Evolutionary conservation across 2,113 vertebrate species (phyloP).

Genomic region (Oriolus oriolus): DNA sequence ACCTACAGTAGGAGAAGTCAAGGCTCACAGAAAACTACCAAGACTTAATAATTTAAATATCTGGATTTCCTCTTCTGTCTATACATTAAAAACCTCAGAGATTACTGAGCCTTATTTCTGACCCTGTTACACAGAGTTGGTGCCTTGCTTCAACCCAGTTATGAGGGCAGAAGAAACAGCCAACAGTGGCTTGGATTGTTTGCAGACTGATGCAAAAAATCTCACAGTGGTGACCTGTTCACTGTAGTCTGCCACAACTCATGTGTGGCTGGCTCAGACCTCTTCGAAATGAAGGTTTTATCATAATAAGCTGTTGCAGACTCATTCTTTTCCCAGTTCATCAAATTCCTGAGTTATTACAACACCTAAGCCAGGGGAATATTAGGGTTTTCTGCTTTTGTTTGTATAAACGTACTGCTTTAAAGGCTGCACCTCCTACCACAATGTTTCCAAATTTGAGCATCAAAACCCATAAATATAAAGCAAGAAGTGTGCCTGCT

Average conservation of each 20-base stretch:
- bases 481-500: not conserved
- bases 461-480: not conserved
- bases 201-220: not conserved
- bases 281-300: not conserved
- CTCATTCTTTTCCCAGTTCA: not conserved
- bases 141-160: not conserved
- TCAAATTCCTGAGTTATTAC: not conserved
- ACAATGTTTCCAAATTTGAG: not conserved
- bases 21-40: not conserved
- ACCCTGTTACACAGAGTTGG: not conserved
- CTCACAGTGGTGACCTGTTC: not conserved
- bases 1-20: not conserved
- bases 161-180: not conserved
- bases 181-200: not conserved
- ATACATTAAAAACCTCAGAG: not conserved
- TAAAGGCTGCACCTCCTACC: not conserved
- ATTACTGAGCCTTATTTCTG: not conserved
- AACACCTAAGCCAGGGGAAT: not conserved
- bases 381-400: not conserved
- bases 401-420: not conserved
- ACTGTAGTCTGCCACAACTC: not conserved
- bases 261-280: not conserved
- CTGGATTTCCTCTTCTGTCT: not conserved
- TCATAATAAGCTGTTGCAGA: not conserved
- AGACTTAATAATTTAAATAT: not conserved